These are phyloP conservation scores for Fistularia commersonii DNA, from an alignment of 2,797 vertebrate species.

Conservation along the genomic window DNA sequence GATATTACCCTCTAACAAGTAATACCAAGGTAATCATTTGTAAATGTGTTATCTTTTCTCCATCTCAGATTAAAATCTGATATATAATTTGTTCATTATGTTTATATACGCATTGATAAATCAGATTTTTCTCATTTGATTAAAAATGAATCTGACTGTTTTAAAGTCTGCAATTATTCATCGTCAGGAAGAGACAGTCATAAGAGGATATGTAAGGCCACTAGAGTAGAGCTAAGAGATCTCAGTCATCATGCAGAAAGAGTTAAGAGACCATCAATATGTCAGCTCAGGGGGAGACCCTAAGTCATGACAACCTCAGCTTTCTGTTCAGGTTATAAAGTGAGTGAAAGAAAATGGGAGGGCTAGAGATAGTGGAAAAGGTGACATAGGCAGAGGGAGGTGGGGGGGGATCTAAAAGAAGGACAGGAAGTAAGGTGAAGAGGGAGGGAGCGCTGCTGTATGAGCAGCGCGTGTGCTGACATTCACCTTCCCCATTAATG, in stretches of 20 bases:
- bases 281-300: slow-evolving; percentile 39
- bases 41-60: no score
- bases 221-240: slow-evolving; percentile 13
- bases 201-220: slow-evolving; percentile 14
- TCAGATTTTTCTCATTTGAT: no score
- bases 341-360: slow-evolving; percentile 11
- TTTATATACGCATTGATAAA: no score
- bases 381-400: slow-evolving; percentile 11
- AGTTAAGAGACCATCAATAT: slow-evolving; percentile 24
- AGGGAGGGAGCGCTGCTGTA: slow-evolving; percentile 24
- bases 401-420: background rate
- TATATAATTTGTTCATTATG: no score
- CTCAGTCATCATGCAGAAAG: slow-evolving; percentile 16
- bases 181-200: slow-evolving; percentile 8
- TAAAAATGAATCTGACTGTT: no score
- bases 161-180: no score
- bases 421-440: slow-evolving; percentile 20
- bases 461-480: slow-evolving; percentile 41
- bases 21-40: no score
- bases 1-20: no score
- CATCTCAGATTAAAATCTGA: no score
- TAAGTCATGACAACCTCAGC: slow-evolving; percentile 53
- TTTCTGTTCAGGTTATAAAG: slow-evolving; percentile 24
- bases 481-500: slow-evolving; percentile 61
- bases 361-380: slow-evolving; percentile 21